Evolutionary conservation across 2,797 vertebrate genomes (phyloP).

Genomic region (Cynopterus sphinx): DNA sequence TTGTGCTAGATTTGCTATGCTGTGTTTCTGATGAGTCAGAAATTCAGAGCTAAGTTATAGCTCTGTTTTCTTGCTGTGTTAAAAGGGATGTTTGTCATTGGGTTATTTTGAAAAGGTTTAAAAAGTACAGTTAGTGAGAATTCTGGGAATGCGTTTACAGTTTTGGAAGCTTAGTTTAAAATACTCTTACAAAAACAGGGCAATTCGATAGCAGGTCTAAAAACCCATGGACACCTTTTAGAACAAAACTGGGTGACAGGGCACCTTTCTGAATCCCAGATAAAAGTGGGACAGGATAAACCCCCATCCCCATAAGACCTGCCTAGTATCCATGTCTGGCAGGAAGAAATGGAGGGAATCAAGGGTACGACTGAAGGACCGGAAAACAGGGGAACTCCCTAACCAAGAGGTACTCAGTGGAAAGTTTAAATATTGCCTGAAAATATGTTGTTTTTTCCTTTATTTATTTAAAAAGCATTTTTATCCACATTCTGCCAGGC

Average conservation of each 20-base stretch:
- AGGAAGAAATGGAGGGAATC: neutral
- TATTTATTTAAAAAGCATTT: neutral
- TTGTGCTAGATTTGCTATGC: neutral
- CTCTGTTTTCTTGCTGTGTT: neutral
- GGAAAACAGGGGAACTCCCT: neutral
- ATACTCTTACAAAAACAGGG: neutral
- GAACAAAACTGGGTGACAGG: neutral
- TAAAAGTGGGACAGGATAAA: neutral
- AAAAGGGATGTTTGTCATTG: neutral
- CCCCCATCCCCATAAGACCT: neutral
- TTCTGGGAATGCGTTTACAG: neutral
- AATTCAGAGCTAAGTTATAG: neutral
- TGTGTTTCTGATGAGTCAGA: neutral
- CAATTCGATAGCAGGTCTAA: neutral
- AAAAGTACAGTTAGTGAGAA: neutral
- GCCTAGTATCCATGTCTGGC: rapidly evolving
- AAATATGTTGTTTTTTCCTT: neutral
- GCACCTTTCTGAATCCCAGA: neutral
- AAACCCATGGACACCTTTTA: neutral
- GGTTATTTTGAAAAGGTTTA: constrained; percentile 36
- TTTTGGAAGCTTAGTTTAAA: neutral
- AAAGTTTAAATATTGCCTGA: neutral
- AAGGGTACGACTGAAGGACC: neutral
- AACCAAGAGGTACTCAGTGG: neutral
- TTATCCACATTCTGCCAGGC: neutral